Evolutionary conservation across 2,888 invertebrate genomes (phyloP), one percentile per base, ranked within the genome.

Genomic region (Meiosimyza platycephala): DNA sequence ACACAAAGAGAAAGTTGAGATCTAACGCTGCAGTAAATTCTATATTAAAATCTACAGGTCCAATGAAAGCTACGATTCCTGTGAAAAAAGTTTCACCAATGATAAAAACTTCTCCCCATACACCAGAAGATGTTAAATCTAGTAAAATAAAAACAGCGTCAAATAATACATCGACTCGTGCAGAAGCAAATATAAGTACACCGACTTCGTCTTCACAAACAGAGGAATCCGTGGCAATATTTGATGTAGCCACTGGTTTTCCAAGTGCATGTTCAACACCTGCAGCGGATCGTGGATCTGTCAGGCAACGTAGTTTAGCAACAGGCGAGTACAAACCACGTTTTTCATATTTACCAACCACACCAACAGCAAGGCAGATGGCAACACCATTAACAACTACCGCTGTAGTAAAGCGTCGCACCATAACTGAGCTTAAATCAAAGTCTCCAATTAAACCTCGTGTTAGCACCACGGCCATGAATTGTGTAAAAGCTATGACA

Each of bases 231-330:
- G 59, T 57, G n/a, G 55, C 70, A 33, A 55, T 40, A 4, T 55
- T 75, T 0, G 71, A 59, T 16, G 57, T 72, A 15, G 52, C 75
- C 15, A 70, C 74, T 11, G 77, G 75, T 5, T 79, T 76, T 68
- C 81, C 81, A 3, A 81, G 75, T 71, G 80, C 80, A n/a, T 80
- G 79, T 62, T 81, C 82, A 33, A 80, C 81, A 3, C 81, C 82
- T 6, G 74, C 76, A 7, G 40, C 40, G 9, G 40, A 40, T 40
- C 40, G 40, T 40, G 40, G 40, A 40, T 9, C 40, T 9, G 1
- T 9, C 40, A 40, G 40, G 9, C 40, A 6, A 40, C 40, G 40
- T 9, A 40, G 9, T 40, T 74, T 64, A 6, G 40, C 59, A 4
- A 6, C 66, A n/a, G 76, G 72, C 9, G 16, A 71, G 12, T 66